Conservation (phyloP, 2,888 invertebrate genomes). For the Cephalotes varians region DNA sequence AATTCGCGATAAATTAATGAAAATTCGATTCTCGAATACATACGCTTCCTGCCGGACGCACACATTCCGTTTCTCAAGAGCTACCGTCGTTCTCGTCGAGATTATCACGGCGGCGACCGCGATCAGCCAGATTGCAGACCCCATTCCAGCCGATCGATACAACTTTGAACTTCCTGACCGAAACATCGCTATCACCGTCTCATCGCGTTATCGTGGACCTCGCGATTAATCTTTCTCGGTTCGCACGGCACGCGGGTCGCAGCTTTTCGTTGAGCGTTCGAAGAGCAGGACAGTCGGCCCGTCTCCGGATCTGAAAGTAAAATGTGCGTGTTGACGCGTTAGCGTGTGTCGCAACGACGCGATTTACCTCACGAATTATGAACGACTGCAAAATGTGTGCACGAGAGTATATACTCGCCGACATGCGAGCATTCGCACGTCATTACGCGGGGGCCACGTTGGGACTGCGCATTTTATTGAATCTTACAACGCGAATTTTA, state of each 20-base stretch:
- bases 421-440: neutral
- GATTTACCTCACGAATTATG: slow-evolving; percentile 14
- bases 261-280: neutral
- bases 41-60: slow-evolving; percentile 92
- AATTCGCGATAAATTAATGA: neutral
- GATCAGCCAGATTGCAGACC: slow-evolving; percentile 44
- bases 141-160: slow-evolving; percentile 54
- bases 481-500: slow-evolving; percentile 10
- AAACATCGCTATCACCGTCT: slow-evolving; percentile 21
- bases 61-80: slow-evolving; percentile 91
- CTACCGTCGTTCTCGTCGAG: slow-evolving; percentile 44
- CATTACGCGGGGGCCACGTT: neutral
- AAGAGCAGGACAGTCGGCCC: neutral
- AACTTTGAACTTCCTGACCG: slow-evolving; percentile 1
- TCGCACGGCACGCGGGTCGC: neutral
- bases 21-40: slow-evolving; percentile 81
- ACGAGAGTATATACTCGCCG: neutral
- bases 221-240: slow-evolving; percentile 7
- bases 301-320: slow-evolving; percentile 30
- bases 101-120: slow-evolving; percentile 27
- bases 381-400: neutral
- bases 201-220: slow-evolving; percentile 15
- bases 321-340: neutral
- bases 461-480: slow-evolving; percentile 31
- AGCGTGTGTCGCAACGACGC: slow-evolving; percentile 16